A percentile compares a stretch with the other conserved stretches of the same genome.
These are phyloP conservation scores for Amphimedon queenslandica DNA, from an alignment of 37 sponge, comb jelly and placozoan genomes.

Conservation along the genomic window DNA sequence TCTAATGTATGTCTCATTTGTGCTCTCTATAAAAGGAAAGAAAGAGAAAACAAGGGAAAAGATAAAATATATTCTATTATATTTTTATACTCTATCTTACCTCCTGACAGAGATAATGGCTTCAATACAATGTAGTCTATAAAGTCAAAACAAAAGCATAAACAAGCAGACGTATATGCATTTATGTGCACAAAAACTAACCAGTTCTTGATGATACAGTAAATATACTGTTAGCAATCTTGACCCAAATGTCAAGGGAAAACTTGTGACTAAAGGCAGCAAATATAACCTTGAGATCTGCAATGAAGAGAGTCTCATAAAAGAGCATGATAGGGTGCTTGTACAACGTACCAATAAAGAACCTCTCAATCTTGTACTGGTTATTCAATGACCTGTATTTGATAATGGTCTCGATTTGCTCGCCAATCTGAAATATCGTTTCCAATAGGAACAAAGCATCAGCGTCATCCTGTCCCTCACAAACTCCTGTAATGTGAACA, in stretches of 20 bases:
- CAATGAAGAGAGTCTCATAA: no score
- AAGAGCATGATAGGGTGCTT: not conserved
- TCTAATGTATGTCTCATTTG: slow-evolving; percentile 6
- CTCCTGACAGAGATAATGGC: not conserved
- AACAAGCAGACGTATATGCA: not conserved
- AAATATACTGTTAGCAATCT: slow-evolving; percentile 22
- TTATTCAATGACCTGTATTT: not conserved
- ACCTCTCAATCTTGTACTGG: not conserved
- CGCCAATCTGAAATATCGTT: not conserved
- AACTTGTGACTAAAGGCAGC: slow-evolving; percentile 25
- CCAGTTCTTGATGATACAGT: slow-evolving; percentile 6
- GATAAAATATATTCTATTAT: not conserved
- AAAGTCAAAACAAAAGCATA: not conserved
- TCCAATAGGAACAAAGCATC: not conserved
- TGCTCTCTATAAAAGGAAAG: not conserved
- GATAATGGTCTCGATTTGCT: not conserved
- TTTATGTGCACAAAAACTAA: not conserved
- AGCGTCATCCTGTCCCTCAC: not conserved
- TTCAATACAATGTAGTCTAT: not conserved
- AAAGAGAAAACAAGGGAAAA: not conserved
- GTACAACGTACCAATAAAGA: not conserved
- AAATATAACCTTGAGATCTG: slow-evolving; percentile 39
- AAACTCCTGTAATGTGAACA: no score
- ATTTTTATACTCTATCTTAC: not conserved
- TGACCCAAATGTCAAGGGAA: slow-evolving; percentile 21